Conservation (phyloP, 2,113 vertebrate species). For the Enhydra lutris region DNA sequence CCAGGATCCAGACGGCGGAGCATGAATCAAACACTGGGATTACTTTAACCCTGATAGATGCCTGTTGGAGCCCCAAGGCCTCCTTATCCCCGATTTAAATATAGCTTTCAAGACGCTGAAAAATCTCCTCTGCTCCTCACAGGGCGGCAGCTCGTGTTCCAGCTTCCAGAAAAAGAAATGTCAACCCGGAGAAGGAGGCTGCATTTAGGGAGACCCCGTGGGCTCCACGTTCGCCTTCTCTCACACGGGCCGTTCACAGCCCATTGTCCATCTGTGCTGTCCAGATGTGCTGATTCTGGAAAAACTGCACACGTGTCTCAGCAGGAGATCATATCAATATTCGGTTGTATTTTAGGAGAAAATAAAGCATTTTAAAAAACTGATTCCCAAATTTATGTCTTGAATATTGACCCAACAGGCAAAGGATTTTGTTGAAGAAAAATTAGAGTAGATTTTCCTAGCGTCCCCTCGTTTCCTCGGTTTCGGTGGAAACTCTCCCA, state of each 20-base stretch:
- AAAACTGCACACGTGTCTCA: background rate
- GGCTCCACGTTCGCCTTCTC: background rate
- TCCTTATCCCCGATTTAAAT: background rate
- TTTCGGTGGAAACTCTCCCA: background rate
- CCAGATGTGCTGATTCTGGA: background rate
- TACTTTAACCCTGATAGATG: background rate
- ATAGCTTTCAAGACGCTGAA: background rate
- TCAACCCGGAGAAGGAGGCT: background rate
- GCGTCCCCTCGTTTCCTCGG: constrained; percentile 31
- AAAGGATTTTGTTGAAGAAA: constrained; percentile 16
- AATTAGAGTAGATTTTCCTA: constrained; percentile 22
- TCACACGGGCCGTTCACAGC: background rate
- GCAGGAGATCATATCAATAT: background rate
- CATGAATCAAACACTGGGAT: background rate
- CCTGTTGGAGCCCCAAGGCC: background rate
- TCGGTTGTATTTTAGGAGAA: background rate
- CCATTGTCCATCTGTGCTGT: fast-evolving
- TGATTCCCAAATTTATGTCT: constrained; percentile 18
- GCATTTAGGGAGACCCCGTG: fast-evolving
- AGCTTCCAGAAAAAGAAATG: background rate
- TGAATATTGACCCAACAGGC: background rate
- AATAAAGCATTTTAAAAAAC: background rate
- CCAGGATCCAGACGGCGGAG: background rate
- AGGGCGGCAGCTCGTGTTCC: background rate
- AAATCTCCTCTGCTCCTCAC: too few relatives aligned